Percentiles rank a stretch among this genome's conserved stretches.
Conservation (phyloP, 37 sponge, comb jelly and placozoan genomes). For the Agelas oroides region DNA sequence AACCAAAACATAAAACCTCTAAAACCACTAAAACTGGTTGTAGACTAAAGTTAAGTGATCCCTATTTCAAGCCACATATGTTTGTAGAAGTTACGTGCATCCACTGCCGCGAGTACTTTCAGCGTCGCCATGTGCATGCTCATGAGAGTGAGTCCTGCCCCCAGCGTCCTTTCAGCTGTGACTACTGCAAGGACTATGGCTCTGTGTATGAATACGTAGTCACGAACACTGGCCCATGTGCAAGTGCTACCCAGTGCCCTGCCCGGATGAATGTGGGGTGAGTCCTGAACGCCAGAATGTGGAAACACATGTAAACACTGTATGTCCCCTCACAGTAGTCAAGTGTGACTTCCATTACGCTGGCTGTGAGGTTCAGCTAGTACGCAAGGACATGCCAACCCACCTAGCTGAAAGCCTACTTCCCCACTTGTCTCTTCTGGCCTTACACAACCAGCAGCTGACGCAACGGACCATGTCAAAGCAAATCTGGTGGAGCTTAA, state of each 20-base stretch:
- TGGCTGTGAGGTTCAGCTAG: not conserved
- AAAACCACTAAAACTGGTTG: no score
- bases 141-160: slow-evolving; percentile 6
- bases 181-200: slow-evolving; percentile 17
- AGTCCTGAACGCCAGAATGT: not conserved
- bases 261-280: slow-evolving; percentile 16
- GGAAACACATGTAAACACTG: not conserved
- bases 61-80: not conserved
- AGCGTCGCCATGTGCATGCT: not conserved
- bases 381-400: not conserved
- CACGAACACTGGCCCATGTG: slow-evolving; percentile 9
- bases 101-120: not conserved
- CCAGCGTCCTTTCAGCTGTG: slow-evolving; percentile 43
- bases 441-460: not conserved
- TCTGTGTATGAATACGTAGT: slow-evolving; percentile 39
- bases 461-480: no score
- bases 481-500: no score
- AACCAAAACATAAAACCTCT: no score
- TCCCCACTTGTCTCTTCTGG: not conserved
- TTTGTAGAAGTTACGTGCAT: slow-evolving; percentile 14
- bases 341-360: not conserved
- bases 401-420: not conserved
- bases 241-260: not conserved
- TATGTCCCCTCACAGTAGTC: not conserved
- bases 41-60: not conserved